A percentile compares a stretch with the other conserved stretches of the same genome.
phyloP scores from a whole-genome alignment of 2,797 vertebrate genomes.

The Semotilus atromaculatus region DNA sequence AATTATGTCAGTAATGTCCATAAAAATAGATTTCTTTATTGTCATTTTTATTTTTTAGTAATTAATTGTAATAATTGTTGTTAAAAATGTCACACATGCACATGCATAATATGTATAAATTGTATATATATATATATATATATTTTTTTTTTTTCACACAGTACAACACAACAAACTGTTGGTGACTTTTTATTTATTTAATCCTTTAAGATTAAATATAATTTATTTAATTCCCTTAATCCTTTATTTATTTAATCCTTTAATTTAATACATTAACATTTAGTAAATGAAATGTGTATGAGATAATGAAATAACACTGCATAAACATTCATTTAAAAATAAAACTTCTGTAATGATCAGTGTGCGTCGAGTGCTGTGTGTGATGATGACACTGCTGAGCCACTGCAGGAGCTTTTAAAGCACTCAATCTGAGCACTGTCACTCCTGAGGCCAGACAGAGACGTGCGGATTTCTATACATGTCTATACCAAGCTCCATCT shows the following conservation, averaged over 20 bases:
- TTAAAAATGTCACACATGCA: neutral
- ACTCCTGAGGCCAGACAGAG: conserved; percentile 33
- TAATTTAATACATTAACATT: neutral
- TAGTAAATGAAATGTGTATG: neutral
- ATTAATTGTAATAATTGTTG: neutral
- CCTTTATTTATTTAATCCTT: neutral
- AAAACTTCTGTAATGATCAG: conserved; percentile 3
- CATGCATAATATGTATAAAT: no score
- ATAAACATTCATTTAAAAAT: neutral
- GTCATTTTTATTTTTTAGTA: neutral
- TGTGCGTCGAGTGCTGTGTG: conserved; percentile 44
- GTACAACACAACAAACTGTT: neutral
- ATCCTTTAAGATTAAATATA: neutral
- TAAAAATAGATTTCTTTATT: neutral
- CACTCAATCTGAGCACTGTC: conserved; percentile 38
- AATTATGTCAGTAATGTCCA: neutral
- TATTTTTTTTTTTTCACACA: neutral
- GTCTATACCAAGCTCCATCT: neutral
- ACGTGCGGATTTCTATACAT: neutral
- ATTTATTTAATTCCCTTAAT: no score
- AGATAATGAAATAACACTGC: neutral
- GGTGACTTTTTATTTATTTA: neutral
- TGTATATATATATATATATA: no score
- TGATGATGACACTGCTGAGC: conserved; percentile 52
- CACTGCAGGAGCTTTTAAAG: conserved; percentile 40